Conservation (phyloP, 2,113 vertebrate genomes). For the Podarcis raffonei region DNA sequence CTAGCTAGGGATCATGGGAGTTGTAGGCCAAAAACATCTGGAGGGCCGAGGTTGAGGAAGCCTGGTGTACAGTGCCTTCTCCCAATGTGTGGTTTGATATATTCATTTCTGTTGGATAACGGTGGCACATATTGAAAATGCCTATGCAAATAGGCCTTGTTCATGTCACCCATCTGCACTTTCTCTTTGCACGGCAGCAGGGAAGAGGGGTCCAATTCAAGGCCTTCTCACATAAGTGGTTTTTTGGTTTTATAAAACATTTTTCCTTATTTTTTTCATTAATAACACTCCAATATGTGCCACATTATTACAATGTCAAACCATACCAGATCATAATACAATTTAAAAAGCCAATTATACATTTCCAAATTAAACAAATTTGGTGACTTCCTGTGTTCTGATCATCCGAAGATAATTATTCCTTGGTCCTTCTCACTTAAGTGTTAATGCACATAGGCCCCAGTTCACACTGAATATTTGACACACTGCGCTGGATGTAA, state of each 20-base stretch:
- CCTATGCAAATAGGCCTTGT: background rate
- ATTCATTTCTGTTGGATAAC: background rate
- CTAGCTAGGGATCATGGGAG: too few species aligned
- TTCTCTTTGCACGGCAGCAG: background rate
- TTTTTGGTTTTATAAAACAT: background rate
- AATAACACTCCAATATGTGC: too few species aligned
- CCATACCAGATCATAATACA: too few species aligned
- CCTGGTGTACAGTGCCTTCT: background rate
- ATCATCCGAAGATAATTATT: background rate
- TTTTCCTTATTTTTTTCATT: background rate
- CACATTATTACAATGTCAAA: too few species aligned
- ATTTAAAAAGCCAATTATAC: too few species aligned
- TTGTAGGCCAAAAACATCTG: too few species aligned
- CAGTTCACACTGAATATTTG: background rate
- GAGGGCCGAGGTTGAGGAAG: too few species aligned
- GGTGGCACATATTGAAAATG: background rate
- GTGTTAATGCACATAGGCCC: background rate
- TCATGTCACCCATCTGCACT: background rate
- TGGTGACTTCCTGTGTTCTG: background rate
- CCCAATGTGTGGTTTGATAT: rapidly evolving
- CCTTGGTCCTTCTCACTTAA: background rate
- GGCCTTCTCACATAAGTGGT: background rate
- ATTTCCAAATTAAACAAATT: too few species aligned
- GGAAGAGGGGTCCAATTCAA: background rate
- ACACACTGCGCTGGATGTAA: background rate